A percentile compares a stretch with the other conserved stretches of the same genome.
These are phyloP conservation scores for Melanophora roralis DNA, from an alignment of 2,888 invertebrate genomes.

Conservation along the genomic window DNA sequence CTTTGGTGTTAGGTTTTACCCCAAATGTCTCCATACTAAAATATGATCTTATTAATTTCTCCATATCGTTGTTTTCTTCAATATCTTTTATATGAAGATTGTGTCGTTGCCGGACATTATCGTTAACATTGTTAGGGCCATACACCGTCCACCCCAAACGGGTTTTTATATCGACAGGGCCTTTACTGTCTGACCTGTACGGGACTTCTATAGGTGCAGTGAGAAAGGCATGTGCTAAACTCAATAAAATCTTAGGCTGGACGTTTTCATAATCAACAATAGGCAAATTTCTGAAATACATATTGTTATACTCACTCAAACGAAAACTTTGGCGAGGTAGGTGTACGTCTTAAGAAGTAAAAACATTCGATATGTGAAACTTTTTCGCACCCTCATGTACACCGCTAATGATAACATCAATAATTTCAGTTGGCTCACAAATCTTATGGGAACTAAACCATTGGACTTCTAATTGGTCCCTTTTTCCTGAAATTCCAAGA, in stretches of 20 bases:
- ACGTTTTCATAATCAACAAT: not conserved
- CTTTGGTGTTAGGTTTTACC: not conserved
- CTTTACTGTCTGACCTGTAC: not conserved
- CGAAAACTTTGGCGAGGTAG: slow-evolving; percentile 33
- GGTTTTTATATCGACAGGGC: slow-evolving; percentile 19
- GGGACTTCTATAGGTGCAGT: slow-evolving; percentile 22
- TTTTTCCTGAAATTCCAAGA: not conserved
- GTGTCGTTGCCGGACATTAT: not conserved
- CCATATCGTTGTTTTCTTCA: not conserved
- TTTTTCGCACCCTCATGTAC: not conserved
- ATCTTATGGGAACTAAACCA: slow-evolving; percentile 3
- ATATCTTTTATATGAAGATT: not conserved
- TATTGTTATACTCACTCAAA: not conserved
- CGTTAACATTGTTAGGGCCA: not conserved
- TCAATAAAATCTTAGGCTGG: slow-evolving; percentile 31
- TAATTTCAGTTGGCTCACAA: not conserved
- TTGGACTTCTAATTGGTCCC: slow-evolving; percentile 5
- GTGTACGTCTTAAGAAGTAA: not conserved
- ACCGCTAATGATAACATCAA: not conserved
- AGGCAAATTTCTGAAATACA: slow-evolving; percentile 8
- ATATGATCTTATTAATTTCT: slow-evolving; percentile 13
- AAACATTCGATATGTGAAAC: slow-evolving; percentile 30
- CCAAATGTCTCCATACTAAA: slow-evolving; percentile 27
- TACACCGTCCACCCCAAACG: slow-evolving; percentile 17
- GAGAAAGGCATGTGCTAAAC: slow-evolving; percentile 23